phyloP scores from a whole-genome alignment of 2,797 vertebrate genomes.

The Xenops minutus region DNA sequence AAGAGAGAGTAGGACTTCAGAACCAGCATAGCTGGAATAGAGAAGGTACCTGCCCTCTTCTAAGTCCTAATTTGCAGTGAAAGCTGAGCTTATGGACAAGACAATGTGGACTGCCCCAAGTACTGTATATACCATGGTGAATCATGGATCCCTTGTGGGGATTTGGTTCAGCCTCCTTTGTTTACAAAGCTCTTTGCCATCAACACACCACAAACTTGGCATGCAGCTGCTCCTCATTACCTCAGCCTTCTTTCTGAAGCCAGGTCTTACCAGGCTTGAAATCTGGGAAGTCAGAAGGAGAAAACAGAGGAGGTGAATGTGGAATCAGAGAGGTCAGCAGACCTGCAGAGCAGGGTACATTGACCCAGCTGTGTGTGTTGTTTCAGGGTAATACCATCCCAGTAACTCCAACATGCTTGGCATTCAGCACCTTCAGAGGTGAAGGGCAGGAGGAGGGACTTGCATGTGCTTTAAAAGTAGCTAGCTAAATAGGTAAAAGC shows the following conservation, averaged over 20 bases:
- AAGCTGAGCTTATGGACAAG: neutral
- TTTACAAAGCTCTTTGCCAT: neutral
- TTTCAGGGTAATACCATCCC: neutral
- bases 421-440: neutral
- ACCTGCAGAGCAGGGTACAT: neutral
- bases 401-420: neutral
- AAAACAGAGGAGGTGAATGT: neutral
- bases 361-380: fast-evolving
- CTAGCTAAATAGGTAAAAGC: neutral
- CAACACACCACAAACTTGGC: neutral
- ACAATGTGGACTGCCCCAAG: fast-evolving
- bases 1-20: neutral
- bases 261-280: neutral
- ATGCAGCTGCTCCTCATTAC: fast-evolving
- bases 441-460: neutral
- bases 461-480: neutral
- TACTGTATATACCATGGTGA: fast-evolving
- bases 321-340: neutral
- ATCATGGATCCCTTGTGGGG: neutral
- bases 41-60: neutral
- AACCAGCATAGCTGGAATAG: neutral
- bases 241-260: neutral
- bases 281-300: neutral
- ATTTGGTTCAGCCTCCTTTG: neutral
- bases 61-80: neutral